Conservation (phyloP, 2,888 invertebrate species). For the Thymelicus acteon region DNA sequence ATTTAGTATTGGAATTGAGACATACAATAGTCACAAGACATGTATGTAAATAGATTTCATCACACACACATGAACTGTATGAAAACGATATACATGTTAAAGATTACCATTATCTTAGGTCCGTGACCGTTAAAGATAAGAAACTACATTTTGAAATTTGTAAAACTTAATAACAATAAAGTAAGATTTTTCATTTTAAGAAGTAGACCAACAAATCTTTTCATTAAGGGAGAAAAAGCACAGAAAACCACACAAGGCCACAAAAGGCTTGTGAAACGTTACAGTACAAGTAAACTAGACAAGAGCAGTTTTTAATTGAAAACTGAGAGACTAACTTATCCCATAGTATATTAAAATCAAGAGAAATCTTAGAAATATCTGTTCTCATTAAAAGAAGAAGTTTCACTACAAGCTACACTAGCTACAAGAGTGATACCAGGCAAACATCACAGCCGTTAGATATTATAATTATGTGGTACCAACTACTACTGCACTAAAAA, state of each 20-base stretch:
- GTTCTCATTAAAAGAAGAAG: not conserved
- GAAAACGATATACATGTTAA: not conserved
- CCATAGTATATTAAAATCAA: not conserved
- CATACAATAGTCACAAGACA: conserved; percentile 32
- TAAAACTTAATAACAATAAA: not conserved
- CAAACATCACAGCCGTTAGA: too few species aligned
- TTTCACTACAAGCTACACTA: too few species aligned
- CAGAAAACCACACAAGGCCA: not conserved
- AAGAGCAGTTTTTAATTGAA: not conserved
- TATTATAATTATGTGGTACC: too few species aligned
- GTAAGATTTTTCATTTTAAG: not conserved
- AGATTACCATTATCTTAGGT: conserved; percentile 22
- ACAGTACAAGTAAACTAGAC: not conserved
- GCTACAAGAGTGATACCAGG: too few species aligned
- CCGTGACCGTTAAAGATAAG: conserved; percentile 16
- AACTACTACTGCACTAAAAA: too few species aligned
- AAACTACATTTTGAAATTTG: not conserved
- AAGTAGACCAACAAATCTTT: not conserved
- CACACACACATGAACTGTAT: conserved; percentile 15
- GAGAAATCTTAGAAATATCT: not conserved
- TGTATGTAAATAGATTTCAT: conserved; percentile 28
- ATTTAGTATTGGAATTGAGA: conserved; percentile 26
- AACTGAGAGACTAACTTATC: not conserved
- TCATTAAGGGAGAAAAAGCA: not conserved
- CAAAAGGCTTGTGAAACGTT: not conserved